Conservation (phyloP, 2,797 vertebrate genomes). For the Triplophysa yarkandensis region DNA sequence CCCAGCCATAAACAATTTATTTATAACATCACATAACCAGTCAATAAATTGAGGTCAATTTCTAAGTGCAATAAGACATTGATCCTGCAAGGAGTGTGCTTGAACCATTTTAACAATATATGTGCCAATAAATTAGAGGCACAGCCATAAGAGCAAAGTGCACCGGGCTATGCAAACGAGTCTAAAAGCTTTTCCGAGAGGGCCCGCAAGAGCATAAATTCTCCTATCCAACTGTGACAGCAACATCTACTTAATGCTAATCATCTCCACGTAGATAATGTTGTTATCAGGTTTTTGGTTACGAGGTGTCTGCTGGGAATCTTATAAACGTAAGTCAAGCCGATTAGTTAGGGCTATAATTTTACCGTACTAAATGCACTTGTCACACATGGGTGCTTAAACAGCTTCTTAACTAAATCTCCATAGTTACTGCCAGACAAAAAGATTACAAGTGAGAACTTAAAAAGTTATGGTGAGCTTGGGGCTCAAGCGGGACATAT, state of each 20-base stretch:
- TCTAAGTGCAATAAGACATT: conserved; percentile 15
- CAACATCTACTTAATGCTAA: conserved; percentile 19
- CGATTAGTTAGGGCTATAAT: conserved; percentile 38
- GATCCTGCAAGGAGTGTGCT: conserved; percentile 3
- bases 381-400: conserved; percentile 27
- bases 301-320: neutral
- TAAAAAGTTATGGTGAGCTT: conserved; percentile 13
- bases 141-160: conserved; percentile 27
- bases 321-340: conserved; percentile 55
- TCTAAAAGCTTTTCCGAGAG: conserved; percentile 29
- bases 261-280: conserved; percentile 2
- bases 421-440: conserved; percentile 42
- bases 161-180: conserved; percentile 1
- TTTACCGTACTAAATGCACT: neutral
- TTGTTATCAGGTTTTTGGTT: neutral
- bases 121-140: conserved; percentile 16
- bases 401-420: conserved; percentile 35
- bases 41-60: conserved; percentile 25
- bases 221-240: conserved; percentile 15
- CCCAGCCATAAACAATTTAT: neutral
- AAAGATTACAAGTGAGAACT: conserved; percentile 35
- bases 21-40: conserved; percentile 5
- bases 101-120: conserved; percentile 21
- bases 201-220: conserved; percentile 1
- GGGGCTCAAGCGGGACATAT: conserved; percentile 20